phyloP scores from a whole-genome alignment of 2,113 vertebrate genomes.

The Alligator mississippiensis region DNA sequence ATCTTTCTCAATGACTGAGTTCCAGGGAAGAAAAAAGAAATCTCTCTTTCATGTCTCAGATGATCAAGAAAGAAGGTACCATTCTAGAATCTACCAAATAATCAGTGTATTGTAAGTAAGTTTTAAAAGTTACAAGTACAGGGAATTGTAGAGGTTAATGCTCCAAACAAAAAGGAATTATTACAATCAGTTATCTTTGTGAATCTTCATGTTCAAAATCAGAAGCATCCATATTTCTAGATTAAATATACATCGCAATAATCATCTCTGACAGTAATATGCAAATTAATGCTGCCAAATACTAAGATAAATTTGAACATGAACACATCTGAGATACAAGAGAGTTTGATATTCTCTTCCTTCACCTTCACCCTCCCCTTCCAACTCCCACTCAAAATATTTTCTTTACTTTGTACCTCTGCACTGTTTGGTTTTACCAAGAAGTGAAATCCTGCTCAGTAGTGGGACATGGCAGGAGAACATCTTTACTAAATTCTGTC shows the following conservation, averaged over 20 bases:
- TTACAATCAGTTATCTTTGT: conserved; percentile 19
- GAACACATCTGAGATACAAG: neutral
- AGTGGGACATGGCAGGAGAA: neutral
- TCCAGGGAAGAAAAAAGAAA: conserved; percentile 8
- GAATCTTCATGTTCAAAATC: conserved; percentile 12
- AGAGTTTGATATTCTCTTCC: neutral
- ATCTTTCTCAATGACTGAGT: neutral
- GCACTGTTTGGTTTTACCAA: neutral
- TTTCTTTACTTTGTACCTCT: neutral
- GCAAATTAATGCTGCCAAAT: conserved; percentile 37
- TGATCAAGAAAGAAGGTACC: neutral
- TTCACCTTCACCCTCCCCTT: neutral
- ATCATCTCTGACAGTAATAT: neutral
- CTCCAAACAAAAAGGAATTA: conserved; percentile 13
- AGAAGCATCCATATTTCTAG: conserved; percentile 27
- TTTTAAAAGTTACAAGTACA: neutral
- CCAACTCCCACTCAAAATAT: neutral
- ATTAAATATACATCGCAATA: conserved; percentile 18
- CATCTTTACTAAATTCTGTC: neutral
- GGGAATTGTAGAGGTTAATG: conserved; percentile 28
- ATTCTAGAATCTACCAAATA: neutral
- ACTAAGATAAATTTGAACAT: neutral
- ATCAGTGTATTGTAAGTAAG: neutral
- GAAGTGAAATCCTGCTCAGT: neutral
- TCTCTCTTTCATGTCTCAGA: neutral